phyloP scores from a whole-genome alignment of 2,888 invertebrate genomes.

The Drosophila pseudotakahashii region DNA sequence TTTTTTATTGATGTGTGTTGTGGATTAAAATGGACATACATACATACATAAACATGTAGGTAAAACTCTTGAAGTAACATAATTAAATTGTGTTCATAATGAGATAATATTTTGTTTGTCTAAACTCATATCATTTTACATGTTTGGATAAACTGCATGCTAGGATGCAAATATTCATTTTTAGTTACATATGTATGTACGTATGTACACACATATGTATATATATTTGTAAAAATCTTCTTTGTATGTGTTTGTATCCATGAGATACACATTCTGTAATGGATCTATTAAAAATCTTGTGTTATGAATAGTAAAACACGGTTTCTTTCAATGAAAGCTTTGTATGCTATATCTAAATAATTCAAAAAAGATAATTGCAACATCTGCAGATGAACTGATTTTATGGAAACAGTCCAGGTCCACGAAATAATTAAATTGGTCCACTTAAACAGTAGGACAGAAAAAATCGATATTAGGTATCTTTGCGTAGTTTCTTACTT shows the following conservation, averaged over 20 bases:
- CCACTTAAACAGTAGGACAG: not conserved
- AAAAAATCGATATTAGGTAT: conserved; percentile 13
- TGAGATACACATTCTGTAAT: conserved; percentile 46
- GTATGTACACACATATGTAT: not conserved
- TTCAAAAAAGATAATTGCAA: too few species aligned
- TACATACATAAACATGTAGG: too few species aligned
- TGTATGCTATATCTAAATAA: not conserved
- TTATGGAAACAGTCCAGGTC: not conserved
- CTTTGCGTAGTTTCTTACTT: conserved; percentile 18
- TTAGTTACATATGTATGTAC: not conserved
- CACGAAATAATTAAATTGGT: not conserved
- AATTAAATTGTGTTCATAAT: too few species aligned
- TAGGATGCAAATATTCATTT: not conserved
- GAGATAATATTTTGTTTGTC: too few species aligned
- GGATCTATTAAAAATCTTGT: not conserved
- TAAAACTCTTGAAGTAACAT: too few species aligned
- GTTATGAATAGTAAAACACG: not conserved
- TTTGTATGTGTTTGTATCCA: conserved; percentile 39
- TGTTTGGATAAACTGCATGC: not conserved
- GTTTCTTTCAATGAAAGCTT: not conserved
- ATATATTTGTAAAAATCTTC: not conserved
- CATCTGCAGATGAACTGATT: not conserved
- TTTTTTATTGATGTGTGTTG: too few species aligned
- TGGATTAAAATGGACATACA: too few species aligned
- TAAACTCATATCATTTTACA: not conserved